Evolutionary conservation across 1,140 invertebrate species (phyloP), one percentile per base, ranked within the genome.

Genomic region (Meteorus sp.): DNA sequence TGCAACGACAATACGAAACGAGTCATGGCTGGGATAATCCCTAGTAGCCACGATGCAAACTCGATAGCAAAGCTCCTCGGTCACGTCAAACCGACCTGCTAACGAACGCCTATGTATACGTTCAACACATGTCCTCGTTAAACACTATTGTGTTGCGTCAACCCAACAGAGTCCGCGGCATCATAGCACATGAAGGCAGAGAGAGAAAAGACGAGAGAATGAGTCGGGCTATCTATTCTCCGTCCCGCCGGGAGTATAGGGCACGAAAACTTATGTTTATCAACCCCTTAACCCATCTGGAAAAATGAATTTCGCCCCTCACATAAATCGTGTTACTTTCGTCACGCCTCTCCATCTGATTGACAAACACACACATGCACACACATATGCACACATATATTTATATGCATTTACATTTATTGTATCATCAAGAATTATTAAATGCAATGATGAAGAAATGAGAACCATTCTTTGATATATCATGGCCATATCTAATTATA

Each of bases 61-160:
- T 17, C 33, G 9, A 41, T 13, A 15, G 23, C 23, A 51, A 51
- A 41, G 47, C 23, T 51, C 19, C 17, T 51, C 25, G 19, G 37
- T 52, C 25, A 41, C 23, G 33, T 39, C 35, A 53, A n/a, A 53
- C 37, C 31, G 4, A 53, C 19, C 20, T 22, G 51, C 51, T 53
- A 53, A 53, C 51, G 51, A 53, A 53, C 35, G 35, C 51, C n/a
- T n/a, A n/a, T n/a, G n/a, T 41, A 53, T 53, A 41, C 51, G 53
- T 71, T 61, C 60, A 60, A 69, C 67, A 73, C 74, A 76, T 75
- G 75, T 71, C 74, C 72, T 77, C 72, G 68, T 76, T 78, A 77
- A 70, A 68, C 60, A 65, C 71, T 66, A 78, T 78, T 78, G n/a
- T n/a, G 76, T 78, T 76, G 68, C 71, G 58, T 62, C 44, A 41